A percentile compares a stretch with the other conserved stretches of the same genome.
These are phyloP conservation scores for Ectemnius continuus DNA, from an alignment of 2,888 invertebrate species.

Conservation along the genomic window DNA sequence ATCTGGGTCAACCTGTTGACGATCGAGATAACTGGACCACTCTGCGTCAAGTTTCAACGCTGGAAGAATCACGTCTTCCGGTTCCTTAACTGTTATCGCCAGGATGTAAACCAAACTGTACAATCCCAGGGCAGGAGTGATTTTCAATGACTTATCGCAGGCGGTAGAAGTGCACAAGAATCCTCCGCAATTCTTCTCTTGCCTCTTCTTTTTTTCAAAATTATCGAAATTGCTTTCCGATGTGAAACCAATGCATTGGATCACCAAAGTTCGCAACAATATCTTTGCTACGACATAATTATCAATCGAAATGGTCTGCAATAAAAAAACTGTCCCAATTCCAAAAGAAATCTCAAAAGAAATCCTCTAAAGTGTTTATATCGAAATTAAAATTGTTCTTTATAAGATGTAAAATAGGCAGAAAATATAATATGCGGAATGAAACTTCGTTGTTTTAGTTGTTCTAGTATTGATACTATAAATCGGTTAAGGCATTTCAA, in stretches of 20 bases:
- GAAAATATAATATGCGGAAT: too few species aligned
- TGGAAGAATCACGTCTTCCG: constrained; percentile 81
- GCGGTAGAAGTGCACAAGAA: constrained; percentile 87
- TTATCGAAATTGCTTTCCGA: constrained; percentile 29
- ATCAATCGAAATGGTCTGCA: constrained; percentile 85
- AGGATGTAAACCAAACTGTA: constrained; percentile 83
- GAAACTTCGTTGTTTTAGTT: too few species aligned
- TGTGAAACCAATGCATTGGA: constrained; percentile 44
- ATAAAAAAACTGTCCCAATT: not conserved
- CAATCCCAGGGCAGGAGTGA: constrained; percentile 80
- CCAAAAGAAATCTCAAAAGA: too few species aligned
- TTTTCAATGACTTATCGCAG: constrained; percentile 77
- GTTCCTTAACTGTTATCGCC: constrained; percentile 82
- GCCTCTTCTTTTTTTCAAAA: constrained; percentile 34
- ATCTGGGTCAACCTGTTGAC: constrained; percentile 81
- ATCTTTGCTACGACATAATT: constrained; percentile 83
- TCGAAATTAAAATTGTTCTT: too few species aligned
- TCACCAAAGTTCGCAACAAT: constrained; percentile 60
- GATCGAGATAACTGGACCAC: constrained; percentile 88
- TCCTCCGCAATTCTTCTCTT: constrained; percentile 80
- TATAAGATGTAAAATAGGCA: too few species aligned
- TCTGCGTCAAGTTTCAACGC: constrained; percentile 82
- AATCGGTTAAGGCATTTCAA: not conserved
- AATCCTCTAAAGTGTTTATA: too few species aligned
- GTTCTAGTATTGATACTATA: too few species aligned